phyloP scores from a whole-genome alignment of 1,140 invertebrate species.

The Trachymyrmex septentrionalis region DNA sequence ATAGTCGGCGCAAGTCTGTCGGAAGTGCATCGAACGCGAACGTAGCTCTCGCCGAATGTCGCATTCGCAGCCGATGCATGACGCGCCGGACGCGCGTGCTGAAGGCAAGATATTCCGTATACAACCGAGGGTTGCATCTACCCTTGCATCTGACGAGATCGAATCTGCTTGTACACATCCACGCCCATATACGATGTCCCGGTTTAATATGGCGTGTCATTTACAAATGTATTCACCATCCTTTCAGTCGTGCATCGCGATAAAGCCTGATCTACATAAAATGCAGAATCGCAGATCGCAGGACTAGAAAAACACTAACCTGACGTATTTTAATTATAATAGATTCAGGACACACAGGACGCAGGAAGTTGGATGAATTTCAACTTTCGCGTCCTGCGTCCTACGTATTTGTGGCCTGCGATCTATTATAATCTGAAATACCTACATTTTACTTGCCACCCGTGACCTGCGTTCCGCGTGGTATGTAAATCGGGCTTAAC shows the following conservation, averaged over 20 bases:
- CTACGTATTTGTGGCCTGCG: too few relatives aligned
- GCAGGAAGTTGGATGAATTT: too few relatives aligned
- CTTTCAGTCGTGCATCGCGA: not conserved
- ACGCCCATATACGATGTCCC: conserved; percentile 37
- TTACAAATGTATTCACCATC: conserved; percentile 47
- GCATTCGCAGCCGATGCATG: conserved; percentile 8
- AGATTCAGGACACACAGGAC: too few relatives aligned
- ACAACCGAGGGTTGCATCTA: conserved; percentile 24
- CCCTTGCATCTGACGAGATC: too few relatives aligned
- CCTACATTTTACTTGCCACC: too few relatives aligned
- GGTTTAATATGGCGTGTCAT: conserved; percentile 54
- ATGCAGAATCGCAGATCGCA: too few relatives aligned
- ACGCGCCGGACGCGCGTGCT: conserved; percentile 51
- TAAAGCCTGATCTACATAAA: too few relatives aligned
- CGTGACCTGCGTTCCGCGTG: too few relatives aligned
- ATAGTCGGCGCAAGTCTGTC: not conserved
- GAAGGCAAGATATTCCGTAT: conserved; percentile 60
- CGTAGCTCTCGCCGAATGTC: not conserved
- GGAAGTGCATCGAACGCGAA: conserved; percentile 26
- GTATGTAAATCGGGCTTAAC: not conserved
- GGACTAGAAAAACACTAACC: too few relatives aligned
- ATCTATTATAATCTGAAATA: too few relatives aligned
- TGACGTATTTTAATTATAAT: too few relatives aligned
- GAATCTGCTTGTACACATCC: conserved; percentile 21
- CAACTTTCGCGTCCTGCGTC: too few relatives aligned